phyloP scores from a whole-genome alignment of 2,888 invertebrate genomes.

The Polyommatus iphigenia region DNA sequence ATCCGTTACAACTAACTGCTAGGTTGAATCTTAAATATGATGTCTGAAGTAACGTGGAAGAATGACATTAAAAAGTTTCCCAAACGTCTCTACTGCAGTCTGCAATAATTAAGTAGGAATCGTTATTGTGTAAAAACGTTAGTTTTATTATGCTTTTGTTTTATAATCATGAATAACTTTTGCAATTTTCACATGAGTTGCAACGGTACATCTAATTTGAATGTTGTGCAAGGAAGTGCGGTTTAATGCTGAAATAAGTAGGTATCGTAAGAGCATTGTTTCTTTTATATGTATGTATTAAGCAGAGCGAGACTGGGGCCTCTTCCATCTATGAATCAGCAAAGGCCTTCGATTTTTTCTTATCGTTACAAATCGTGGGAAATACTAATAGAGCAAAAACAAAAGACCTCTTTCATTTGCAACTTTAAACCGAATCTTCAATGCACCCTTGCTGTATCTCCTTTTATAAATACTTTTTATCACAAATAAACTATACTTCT shows the following conservation, averaged over 20 bases:
- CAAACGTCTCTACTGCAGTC: not conserved
- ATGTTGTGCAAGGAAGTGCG: conserved; percentile 25
- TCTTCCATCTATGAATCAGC: conserved; percentile 53
- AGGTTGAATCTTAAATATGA: not conserved
- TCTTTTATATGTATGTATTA: conserved; percentile 50
- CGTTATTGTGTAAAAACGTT: not conserved
- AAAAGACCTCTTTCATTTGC: not conserved
- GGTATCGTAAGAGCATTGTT: conserved; percentile 57
- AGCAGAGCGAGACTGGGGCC: conserved; percentile 62
- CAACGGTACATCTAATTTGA: conserved; percentile 30
- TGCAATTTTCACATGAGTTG: conserved; percentile 28
- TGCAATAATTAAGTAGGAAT: not conserved
- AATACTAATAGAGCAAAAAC: not conserved
- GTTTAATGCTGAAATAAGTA: conserved; percentile 52
- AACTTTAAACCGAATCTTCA: not conserved
- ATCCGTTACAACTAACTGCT: not conserved
- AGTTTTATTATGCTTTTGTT: not conserved
- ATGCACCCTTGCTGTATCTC: not conserved
- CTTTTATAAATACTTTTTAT: not conserved
- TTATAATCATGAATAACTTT: conserved; percentile 19
- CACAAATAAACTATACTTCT: conserved; percentile 6
- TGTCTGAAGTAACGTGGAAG: not conserved
- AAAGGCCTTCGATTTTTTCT: conserved; percentile 39
- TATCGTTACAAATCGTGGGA: conserved; percentile 32
- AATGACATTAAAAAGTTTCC: not conserved